Conservation (phyloP, 2,888 invertebrate species). For the Anarsia innoxiella region DNA sequence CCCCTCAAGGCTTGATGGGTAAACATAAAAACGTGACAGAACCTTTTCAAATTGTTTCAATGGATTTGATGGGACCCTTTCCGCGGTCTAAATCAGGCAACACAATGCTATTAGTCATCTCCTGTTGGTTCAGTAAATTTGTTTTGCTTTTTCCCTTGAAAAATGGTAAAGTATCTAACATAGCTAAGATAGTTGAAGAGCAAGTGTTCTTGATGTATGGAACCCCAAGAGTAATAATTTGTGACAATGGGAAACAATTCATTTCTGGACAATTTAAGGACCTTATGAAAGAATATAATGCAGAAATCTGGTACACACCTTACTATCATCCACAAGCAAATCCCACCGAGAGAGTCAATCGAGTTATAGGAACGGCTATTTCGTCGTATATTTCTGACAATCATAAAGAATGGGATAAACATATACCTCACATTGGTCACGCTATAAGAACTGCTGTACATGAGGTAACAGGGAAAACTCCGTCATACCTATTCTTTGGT, state of each 20-base stretch:
- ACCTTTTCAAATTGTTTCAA: conserved; percentile 13
- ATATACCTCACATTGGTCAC: conserved; percentile 23
- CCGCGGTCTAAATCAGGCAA: conserved; percentile 11
- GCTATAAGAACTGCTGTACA: conserved; percentile 27
- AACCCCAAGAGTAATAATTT: conserved; percentile 13
- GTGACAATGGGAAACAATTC: conserved; percentile 22
- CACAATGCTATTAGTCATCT: conserved; percentile 13
- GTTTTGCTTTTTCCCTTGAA: conserved; percentile 9
- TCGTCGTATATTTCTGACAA: conserved; percentile 20
- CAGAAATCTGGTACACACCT: conserved; percentile 16
- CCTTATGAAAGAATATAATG: conserved; percentile 7
- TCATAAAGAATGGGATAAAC: conserved; percentile 21
- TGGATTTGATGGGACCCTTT: conserved; percentile 17
- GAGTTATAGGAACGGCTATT: conserved; percentile 27
- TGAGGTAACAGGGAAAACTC: conserved; percentile 22
- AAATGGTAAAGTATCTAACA: conserved; percentile 13
- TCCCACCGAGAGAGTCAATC: conserved; percentile 31
- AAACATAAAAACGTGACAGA: conserved; percentile 8
- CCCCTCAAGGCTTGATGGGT: conserved; percentile 12
- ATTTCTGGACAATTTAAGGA: conserved; percentile 13
- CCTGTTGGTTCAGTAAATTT: conserved; percentile 16
- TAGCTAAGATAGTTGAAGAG: conserved; percentile 14
- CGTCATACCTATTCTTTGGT: conserved; percentile 22
- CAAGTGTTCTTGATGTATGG: conserved; percentile 18
- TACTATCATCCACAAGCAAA: conserved; percentile 33